Evolutionary conservation across 1,140 invertebrate genomes (phyloP).

Genomic region (Ericerus pela): DNA sequence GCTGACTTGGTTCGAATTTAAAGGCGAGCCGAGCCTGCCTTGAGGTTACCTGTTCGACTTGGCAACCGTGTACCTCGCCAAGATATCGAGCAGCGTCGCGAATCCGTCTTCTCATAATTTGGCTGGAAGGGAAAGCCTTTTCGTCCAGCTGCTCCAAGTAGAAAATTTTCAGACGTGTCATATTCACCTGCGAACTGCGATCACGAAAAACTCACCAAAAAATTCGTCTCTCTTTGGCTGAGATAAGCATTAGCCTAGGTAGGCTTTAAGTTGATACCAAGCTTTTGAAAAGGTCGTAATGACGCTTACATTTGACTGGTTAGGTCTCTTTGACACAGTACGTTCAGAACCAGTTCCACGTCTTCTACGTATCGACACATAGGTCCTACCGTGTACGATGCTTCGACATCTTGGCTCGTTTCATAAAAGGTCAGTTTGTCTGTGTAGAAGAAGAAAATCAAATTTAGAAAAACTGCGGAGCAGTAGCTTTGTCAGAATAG

Average conservation of each 20-base stretch:
- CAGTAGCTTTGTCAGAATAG: too few species aligned
- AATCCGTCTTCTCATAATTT: not conserved
- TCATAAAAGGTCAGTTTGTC: too few species aligned
- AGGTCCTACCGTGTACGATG: conserved; percentile 18
- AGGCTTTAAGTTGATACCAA: not conserved
- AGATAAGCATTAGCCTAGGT: not conserved
- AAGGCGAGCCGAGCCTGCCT: too few species aligned
- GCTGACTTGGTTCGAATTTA: too few species aligned
- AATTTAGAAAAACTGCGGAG: too few species aligned
- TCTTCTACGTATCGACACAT: conserved; percentile 19
- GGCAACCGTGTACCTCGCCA: not conserved
- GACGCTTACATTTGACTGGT: not conserved
- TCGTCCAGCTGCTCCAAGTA: not conserved
- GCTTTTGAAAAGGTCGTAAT: not conserved
- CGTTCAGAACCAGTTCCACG: conserved; percentile 14
- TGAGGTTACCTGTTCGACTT: not conserved
- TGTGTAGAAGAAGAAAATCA: too few species aligned
- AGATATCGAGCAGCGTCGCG: not conserved
- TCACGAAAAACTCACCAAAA: not conserved
- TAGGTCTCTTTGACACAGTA: not conserved
- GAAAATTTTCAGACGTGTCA: not conserved
- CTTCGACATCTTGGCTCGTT: not conserved
- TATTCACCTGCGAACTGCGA: not conserved
- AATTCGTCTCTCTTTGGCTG: not conserved
- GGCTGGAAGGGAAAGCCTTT: not conserved